Base-by-base conservation (phyloP, 2,888 invertebrate genomes). In the Atethmia centrago region DNA sequence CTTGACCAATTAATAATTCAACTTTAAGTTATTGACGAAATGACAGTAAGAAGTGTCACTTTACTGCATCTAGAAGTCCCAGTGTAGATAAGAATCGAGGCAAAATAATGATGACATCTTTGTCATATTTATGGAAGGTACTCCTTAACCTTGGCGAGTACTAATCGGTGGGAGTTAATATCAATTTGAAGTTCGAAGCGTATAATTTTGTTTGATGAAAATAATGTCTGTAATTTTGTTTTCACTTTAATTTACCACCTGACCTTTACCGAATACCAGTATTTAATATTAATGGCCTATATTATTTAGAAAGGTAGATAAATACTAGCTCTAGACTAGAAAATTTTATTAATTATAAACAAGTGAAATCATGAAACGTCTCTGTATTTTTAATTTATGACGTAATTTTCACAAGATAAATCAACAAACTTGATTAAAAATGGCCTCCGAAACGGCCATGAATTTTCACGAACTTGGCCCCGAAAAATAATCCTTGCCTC, bases 401-500 rank as follows among this genome's bases (percentile, higher is more conserved):
- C 76, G 47, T 59, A 10, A 73, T 42, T 31, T 55, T 59, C 16
- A 31, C 4, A 45, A 10, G 1, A 8, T 47, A 12, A 36, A 74
- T 40, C 63, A 80, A 25, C n/a, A 4, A 45, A 42, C 2, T 16
- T 12, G 59, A 80, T 77, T 51, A 58, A 42, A 66, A 10, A 0
- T 59, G 58, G 12, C 73, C 66, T 72, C 51, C 4, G 55, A 79
- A 66, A 36, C 49, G 63, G 53, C 55, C 42, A 21, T 55, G 63
- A 66, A 10, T 65, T 40, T 79, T 55, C 31, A 42, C 10, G 49
- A 42, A 49, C 65, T 14, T 28, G 65, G 47, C 77, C 53, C 14
- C n/a, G 21, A 36, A 49, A n/a, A 45, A n/a, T 66, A 58, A 79
- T 79, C 62, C 53, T 14, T n/a, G 42, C 79, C 66, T 79, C 45